Evolutionary conservation across 2,888 invertebrate genomes (phyloP).

Genomic region (Hirtodrosophila trivittata): DNA sequence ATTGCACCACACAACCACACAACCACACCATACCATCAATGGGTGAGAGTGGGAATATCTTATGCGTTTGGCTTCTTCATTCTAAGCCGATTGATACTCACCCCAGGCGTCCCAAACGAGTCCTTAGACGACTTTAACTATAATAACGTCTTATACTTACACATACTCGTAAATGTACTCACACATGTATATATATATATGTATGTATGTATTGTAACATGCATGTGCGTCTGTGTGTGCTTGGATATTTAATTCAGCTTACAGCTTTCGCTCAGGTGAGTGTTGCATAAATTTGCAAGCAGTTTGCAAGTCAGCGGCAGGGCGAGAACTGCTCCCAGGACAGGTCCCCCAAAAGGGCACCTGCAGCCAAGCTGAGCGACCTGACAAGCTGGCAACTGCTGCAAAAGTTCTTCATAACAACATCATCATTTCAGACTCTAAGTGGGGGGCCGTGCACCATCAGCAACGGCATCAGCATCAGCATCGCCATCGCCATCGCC

Average conservation of each 20-base stretch:
- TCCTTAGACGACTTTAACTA: slow-evolving; percentile 35
- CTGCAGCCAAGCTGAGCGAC: slow-evolving; percentile 17
- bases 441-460: slow-evolving; percentile 1
- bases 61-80: slow-evolving; percentile 28
- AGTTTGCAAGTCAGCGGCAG: slow-evolving; percentile 67
- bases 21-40: too few relatives aligned
- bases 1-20: not conserved
- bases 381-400: slow-evolving; percentile 20
- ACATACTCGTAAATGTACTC: slow-evolving; percentile 4
- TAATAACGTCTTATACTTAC: slow-evolving; percentile 24
- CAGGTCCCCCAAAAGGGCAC: slow-evolving; percentile 18
- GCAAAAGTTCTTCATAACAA: slow-evolving; percentile 34
- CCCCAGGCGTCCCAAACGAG: slow-evolving; percentile 16
- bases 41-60: not conserved
- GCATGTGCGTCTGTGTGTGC: slow-evolving; percentile 13
- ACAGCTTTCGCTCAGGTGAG: slow-evolving; percentile 49
- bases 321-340: slow-evolving; percentile 4
- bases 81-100: slow-evolving; percentile 51
- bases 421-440: slow-evolving; percentile 37
- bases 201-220: slow-evolving; percentile 5
- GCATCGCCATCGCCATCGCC: slow-evolving; percentile 7
- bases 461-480: slow-evolving; percentile 18
- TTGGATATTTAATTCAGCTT: slow-evolving; percentile 55
- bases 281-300: slow-evolving; percentile 73
- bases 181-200: slow-evolving; percentile 11